These are phyloP conservation scores for Galagoides demidoff DNA, from an alignment of 2,797 vertebrate genomes.

Conservation along the genomic window DNA sequence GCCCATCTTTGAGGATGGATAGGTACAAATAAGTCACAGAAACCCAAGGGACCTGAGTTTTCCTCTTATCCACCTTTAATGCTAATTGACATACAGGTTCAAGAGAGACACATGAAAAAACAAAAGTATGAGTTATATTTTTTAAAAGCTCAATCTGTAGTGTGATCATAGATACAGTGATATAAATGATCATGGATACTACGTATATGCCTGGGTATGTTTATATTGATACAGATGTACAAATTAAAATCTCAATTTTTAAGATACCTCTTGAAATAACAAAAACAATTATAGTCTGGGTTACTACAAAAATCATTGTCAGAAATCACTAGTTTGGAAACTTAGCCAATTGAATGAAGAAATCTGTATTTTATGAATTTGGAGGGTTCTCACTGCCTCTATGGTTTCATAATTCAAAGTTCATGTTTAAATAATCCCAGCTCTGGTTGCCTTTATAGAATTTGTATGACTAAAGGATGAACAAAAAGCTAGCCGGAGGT, in stretches of 20 bases:
- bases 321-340: conserved; percentile 29
- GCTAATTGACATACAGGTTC: background rate
- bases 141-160: background rate
- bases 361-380: conserved; percentile 37
- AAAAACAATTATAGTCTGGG: background rate
- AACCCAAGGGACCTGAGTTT: background rate
- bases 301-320: conserved; percentile 14
- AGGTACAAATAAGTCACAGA: background rate
- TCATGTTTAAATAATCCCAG: conserved; percentile 45
- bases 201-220: background rate
- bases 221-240: background rate
- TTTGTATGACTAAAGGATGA: background rate
- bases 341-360: background rate
- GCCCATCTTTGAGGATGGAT: background rate
- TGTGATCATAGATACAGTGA: background rate
- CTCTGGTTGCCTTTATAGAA: background rate
- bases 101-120: background rate
- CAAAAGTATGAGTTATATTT: background rate
- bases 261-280: conserved; percentile 38
- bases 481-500: background rate
- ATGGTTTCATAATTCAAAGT: conserved; percentile 30
- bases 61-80: conserved; percentile 1
- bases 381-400: background rate
- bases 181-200: background rate
- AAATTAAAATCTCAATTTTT: conserved; percentile 15